phyloP scores from a whole-genome alignment of 1,140 invertebrate genomes.

The Phymastichus coffea region DNA sequence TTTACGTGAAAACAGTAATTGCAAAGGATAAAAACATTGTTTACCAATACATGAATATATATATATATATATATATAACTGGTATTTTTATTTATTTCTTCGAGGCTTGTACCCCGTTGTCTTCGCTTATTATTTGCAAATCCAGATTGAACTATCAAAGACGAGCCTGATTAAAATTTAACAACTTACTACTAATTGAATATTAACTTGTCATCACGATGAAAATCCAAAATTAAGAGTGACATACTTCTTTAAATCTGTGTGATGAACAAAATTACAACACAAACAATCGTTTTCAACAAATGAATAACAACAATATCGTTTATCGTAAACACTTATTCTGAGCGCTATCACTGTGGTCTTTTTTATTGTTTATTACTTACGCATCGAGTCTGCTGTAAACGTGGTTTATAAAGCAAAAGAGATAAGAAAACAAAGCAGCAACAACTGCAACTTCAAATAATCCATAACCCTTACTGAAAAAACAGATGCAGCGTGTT shows the following conservation, averaged over 20 bases:
- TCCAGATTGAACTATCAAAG: too few relatives aligned
- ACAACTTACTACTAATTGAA: too few relatives aligned
- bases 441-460: constrained; percentile 15
- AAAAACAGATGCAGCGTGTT: constrained; percentile 53
- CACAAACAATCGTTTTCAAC: neutral
- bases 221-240: too few relatives aligned
- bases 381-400: constrained; percentile 18
- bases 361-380: constrained; percentile 22
- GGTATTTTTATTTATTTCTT: neutral
- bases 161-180: too few relatives aligned
- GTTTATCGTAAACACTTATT: constrained; percentile 15
- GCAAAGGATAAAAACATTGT: too few relatives aligned
- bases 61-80: too few relatives aligned
- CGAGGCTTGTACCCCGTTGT: neutral
- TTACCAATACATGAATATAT: too few relatives aligned
- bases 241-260: too few relatives aligned
- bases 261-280: neutral
- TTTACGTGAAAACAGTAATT: too few relatives aligned
- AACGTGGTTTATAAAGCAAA: constrained; percentile 17
- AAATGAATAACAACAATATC: constrained; percentile 6
- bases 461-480: constrained; percentile 21
- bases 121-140: neutral
- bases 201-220: too few relatives aligned
- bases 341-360: constrained; percentile 8
- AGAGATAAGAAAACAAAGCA: constrained; percentile 6